These are phyloP conservation scores for Coendou prehensilis DNA, from an alignment of 2,797 vertebrate species.

Conservation along the genomic window DNA sequence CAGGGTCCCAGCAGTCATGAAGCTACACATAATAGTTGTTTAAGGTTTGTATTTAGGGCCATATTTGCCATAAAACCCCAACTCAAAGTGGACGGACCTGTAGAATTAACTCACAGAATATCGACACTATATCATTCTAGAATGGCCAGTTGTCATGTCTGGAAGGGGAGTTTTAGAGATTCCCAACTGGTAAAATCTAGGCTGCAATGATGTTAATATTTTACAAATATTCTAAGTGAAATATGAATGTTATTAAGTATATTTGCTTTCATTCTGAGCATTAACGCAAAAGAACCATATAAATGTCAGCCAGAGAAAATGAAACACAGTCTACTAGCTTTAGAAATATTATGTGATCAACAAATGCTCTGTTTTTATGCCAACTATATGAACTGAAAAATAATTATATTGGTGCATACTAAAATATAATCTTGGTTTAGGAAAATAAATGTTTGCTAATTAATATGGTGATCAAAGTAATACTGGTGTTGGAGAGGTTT, in stretches of 20 bases:
- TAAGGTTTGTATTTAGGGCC: not conserved
- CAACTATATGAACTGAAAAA: not conserved
- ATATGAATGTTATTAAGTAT: not conserved
- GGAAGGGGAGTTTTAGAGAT: not conserved
- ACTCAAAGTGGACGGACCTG: not conserved
- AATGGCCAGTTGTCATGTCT: not conserved
- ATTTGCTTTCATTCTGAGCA: not conserved
- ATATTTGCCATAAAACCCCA: not conserved
- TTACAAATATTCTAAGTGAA: not conserved
- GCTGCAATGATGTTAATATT: not conserved
- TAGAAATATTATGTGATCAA: not conserved
- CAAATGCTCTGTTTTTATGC: not conserved
- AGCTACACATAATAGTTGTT: not conserved
- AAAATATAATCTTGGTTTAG: not conserved
- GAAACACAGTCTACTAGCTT: not conserved
- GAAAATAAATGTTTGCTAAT: not conserved
- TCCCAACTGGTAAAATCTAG: not conserved
- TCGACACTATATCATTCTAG: not conserved
- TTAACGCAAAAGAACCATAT: not conserved
- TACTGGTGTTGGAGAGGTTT: rapidly evolving
- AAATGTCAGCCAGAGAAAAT: slow-evolving; percentile 20
- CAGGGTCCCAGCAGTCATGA: not conserved
- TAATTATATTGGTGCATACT: not conserved
- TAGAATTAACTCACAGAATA: not conserved
- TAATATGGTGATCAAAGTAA: not conserved